A percentile compares a stretch with the other conserved stretches of the same genome.
These are phyloP conservation scores for Macaca mulatta DNA, from an alignment of 2,113 vertebrate species.

Conservation along the genomic window DNA sequence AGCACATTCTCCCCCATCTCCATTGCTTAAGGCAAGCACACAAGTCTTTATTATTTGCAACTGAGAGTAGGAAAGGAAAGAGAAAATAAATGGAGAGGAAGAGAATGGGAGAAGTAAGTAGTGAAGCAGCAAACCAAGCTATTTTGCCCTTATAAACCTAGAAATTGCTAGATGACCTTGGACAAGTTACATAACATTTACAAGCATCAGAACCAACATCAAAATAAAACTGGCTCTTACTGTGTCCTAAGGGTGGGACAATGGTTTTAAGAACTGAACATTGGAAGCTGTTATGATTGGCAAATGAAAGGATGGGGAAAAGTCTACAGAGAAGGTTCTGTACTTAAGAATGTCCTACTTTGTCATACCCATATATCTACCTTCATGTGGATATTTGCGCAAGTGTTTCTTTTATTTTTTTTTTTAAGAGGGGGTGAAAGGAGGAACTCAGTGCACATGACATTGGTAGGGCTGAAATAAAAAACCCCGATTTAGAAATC, in stretches of 20 bases:
- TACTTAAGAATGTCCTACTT: background rate
- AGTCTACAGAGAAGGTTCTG: background rate
- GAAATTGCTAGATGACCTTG: background rate
- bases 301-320: background rate
- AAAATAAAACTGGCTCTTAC: background rate
- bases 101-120: background rate
- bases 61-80: background rate
- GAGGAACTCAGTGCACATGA: constrained; percentile 61
- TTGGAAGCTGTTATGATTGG: background rate
- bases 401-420: background rate
- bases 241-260: background rate
- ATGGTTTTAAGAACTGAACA: background rate
- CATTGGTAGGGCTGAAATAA: constrained; percentile 11
- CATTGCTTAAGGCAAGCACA: background rate
- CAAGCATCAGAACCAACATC: background rate
- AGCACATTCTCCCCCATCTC: background rate
- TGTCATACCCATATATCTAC: background rate
- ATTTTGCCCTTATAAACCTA: background rate
- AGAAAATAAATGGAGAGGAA: background rate
- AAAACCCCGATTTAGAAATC: constrained; percentile 54
- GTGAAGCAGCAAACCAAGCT: background rate
- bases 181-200: background rate
- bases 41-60: background rate
- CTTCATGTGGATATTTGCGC: background rate
- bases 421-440: constrained; percentile 34